Conservation (phyloP, 2,797 vertebrate genomes). For the Clarias pachynema region DNA sequence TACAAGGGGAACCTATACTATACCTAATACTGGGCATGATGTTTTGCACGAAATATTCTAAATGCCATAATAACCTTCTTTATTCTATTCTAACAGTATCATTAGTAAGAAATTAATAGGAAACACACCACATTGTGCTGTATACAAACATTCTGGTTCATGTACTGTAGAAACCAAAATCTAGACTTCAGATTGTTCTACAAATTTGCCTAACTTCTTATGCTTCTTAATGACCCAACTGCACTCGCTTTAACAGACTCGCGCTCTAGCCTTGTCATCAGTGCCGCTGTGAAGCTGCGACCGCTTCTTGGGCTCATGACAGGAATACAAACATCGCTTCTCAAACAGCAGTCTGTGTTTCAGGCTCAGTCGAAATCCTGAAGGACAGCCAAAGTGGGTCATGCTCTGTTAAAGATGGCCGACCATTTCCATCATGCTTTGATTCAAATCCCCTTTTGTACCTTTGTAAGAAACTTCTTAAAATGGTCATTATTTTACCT, state of each 20-base stretch:
- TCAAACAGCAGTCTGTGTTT: slow-evolving; percentile 27
- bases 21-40: no score
- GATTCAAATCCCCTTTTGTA: slow-evolving; percentile 17
- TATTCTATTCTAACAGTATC: background rate
- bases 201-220: background rate
- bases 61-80: background rate
- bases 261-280: background rate
- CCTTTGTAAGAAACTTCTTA: background rate
- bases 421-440: background rate
- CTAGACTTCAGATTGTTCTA: background rate
- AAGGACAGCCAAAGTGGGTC: slow-evolving; percentile 28
- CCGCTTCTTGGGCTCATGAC: slow-evolving; percentile 18
- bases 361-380: slow-evolving; percentile 2
- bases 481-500: background rate
- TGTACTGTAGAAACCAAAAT: background rate
- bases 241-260: background rate
- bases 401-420: slow-evolving; percentile 7
- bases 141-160: background rate
- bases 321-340: slow-evolving; percentile 27
- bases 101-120: background rate
- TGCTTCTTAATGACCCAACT: background rate
- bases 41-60: background rate
- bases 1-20: no score
- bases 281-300: slow-evolving; percentile 2
- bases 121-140: background rate